A percentile compares a stretch with the other conserved stretches of the same genome.
Evolutionary conservation across 1,140 invertebrate species (phyloP).

Genomic region (Camponotus floridanus): DNA sequence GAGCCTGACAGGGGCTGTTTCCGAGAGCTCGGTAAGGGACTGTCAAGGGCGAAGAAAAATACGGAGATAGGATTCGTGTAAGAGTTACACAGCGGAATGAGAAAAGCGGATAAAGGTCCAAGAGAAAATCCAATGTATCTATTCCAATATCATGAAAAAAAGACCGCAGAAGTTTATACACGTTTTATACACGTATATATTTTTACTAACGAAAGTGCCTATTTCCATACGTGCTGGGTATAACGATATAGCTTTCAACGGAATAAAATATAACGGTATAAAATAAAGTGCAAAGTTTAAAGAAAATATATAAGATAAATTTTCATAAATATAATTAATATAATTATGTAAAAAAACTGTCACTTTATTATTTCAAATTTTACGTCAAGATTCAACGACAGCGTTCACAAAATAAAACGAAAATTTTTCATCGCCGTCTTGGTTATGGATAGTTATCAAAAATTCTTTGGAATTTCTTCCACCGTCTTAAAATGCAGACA

Average conservation of each 20-base stretch:
- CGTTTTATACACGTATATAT: conserved; percentile 32
- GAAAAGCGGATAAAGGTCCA: conserved; percentile 69
- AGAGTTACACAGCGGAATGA: conserved; percentile 68
- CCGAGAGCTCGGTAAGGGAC: conserved; percentile 57
- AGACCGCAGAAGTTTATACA: conserved; percentile 8
- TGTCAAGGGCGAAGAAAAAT: conserved; percentile 64
- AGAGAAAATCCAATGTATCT: conserved; percentile 63
- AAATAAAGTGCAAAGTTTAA: no score
- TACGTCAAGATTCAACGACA: neutral
- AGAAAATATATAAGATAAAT: conserved; percentile 10
- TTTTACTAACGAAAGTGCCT: neutral
- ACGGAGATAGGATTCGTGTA: conserved; percentile 69
- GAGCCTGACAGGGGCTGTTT: conserved; percentile 44
- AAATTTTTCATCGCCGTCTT: conserved; percentile 40
- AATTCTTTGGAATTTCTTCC: conserved; percentile 38
- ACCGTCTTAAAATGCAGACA: conserved; percentile 53
- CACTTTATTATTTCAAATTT: conserved; percentile 4
- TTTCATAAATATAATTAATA: neutral
- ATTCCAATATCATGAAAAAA: conserved; percentile 39
- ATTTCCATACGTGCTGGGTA: neutral
- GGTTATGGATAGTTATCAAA: conserved; percentile 52
- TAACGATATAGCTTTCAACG: neutral
- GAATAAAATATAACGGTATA: neutral
- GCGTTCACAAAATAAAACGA: neutral
- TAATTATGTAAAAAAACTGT: neutral